Base-by-base conservation (phyloP, 2,888 invertebrate genomes). In the Cyclophora albipunctata region DNA sequence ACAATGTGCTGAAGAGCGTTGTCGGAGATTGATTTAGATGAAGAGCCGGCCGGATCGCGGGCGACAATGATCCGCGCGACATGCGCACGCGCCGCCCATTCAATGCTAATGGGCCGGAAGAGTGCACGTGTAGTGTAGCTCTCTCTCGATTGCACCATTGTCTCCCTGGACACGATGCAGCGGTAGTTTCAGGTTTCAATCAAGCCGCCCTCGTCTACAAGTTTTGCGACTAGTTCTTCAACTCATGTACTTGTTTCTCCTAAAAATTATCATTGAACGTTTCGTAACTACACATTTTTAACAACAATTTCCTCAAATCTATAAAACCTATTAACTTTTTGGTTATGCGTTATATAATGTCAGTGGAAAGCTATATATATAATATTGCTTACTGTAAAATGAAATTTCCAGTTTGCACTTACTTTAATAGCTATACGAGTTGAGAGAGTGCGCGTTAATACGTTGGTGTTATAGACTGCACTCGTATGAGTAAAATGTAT, bases 41-140 rank as follows among this genome's bases (percentile, higher is more conserved):
- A 70, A 73, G 72, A 69, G 67, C 66, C 65, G 63, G 69, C 74
- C 73, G 71, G 74, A 78, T 73, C 70, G 73, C 59, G 63, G 58
- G 73, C 71, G 71, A 79, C 82, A 82, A 81, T 80, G 80, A 83
- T 82, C 77, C 71, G 68, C 64, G 75, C 66, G 71, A 71, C 73
- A 68, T 65, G 76, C 74, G 79, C 81, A 77, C 78, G 80, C 76
- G 79, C 68, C 71, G 74, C 72, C 64, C 73, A 85, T 87, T 87
- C 84, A 86, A 86, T 88, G 87, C 83, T 86, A 87, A 88, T 88
- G 81, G 79, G 67, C 72, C 79, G 84, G 83, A 84, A 82, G 83
- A 84, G 74, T 73, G 77, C 77, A 74, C 77, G 75, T 73, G 75
- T 73, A 20, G 75, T 73, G 75, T 37, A 71, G 72, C 78, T 77